These are phyloP conservation scores for Cercopithecus mona DNA, from an alignment of 2,113 vertebrate genomes.

Conservation along the genomic window DNA sequence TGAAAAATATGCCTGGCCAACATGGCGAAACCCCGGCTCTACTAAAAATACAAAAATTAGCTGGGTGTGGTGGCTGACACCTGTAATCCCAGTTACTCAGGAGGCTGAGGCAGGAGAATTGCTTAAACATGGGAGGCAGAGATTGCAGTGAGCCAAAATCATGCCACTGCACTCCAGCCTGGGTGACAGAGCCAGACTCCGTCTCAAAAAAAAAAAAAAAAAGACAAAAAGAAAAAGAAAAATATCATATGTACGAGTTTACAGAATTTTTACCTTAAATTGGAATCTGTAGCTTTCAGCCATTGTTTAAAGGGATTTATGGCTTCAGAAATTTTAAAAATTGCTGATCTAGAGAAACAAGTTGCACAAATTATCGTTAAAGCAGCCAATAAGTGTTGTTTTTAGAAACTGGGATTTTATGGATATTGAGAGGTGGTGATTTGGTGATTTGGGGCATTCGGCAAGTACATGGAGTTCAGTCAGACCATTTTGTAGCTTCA, in stretches of 20 bases:
- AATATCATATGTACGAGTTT: neutral
- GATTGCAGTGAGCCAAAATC: too few relatives aligned
- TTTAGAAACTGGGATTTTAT: neutral
- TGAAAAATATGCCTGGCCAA: neutral
- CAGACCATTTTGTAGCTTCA: neutral
- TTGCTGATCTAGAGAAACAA: neutral
- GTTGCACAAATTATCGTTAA: neutral
- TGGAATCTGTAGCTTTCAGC: neutral
- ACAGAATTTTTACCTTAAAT: neutral
- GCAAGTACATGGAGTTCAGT: neutral
- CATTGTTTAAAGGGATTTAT: neutral
- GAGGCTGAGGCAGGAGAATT: too few relatives aligned
- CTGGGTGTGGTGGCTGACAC: too few relatives aligned
- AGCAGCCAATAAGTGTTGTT: neutral
- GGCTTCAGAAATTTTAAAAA: slow-evolving; percentile 24
- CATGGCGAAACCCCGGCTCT: too few relatives aligned
- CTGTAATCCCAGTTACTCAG: too few relatives aligned
- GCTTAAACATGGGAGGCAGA: too few relatives aligned
- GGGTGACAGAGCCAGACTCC: too few relatives aligned
- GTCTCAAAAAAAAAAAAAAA: neutral
- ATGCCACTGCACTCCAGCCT: too few relatives aligned
- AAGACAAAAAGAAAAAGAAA: neutral
- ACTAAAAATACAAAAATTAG: too few relatives aligned
- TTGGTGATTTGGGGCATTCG: neutral
- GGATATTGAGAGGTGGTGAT: neutral